Conservation (phyloP, 2,113 vertebrate species). For the Narcine bancroftii region DNA sequence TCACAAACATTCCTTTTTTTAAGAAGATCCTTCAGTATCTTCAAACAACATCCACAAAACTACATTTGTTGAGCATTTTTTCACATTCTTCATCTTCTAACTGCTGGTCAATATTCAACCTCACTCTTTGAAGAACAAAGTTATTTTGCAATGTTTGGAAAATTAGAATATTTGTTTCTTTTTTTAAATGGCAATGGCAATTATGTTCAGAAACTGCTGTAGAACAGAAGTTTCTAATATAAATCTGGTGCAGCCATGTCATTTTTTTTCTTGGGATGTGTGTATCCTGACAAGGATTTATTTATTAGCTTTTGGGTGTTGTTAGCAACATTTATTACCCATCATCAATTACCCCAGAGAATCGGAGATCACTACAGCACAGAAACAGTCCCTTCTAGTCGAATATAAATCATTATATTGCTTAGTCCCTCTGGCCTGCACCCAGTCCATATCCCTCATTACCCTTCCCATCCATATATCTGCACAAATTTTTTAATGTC, state of each 20-base stretch:
- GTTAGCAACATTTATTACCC: neutral
- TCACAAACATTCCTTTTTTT: neutral
- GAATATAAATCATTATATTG: too few species aligned
- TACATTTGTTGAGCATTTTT: neutral
- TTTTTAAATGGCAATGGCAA: neutral
- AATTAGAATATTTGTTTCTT: neutral
- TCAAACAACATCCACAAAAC: neutral
- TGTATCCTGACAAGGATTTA: neutral
- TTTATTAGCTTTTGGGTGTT: too few species aligned
- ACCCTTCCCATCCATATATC: too few species aligned
- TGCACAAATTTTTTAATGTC: too few species aligned
- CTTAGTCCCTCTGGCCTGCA: too few species aligned
- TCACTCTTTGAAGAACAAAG: neutral
- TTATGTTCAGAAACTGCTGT: neutral
- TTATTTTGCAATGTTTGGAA: neutral
- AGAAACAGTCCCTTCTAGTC: too few species aligned
- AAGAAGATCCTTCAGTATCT: neutral
- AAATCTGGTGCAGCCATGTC: neutral
- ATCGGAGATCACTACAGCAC: too few species aligned
- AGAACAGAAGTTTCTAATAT: neutral
- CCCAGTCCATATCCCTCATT: too few species aligned
- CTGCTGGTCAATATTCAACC: neutral
- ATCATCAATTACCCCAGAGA: neutral
- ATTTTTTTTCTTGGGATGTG: neutral
- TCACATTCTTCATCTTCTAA: neutral